Evolutionary conservation across 37 sponge, comb jelly and placozoan species (phyloP).

Genomic region (Crambe crambe): DNA sequence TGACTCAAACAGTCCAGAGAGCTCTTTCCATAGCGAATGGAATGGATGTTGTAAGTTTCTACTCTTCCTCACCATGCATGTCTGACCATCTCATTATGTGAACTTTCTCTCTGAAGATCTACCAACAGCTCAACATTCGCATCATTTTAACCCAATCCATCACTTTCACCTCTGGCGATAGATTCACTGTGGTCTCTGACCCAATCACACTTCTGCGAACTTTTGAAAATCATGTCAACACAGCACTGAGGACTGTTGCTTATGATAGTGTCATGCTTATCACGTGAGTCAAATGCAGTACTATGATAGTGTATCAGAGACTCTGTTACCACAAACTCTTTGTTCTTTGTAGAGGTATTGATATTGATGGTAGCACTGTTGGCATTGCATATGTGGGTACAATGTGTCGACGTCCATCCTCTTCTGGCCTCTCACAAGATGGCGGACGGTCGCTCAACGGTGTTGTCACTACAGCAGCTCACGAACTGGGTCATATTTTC

Average conservation of each 20-base stretch:
- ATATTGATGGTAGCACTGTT: constrained; percentile 25
- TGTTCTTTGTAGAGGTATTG: constrained; percentile 32
- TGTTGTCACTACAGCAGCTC: constrained; percentile 63
- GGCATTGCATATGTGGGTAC: constrained; percentile 55
- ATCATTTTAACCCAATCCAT: constrained; percentile 45
- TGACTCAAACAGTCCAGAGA: constrained; percentile 24
- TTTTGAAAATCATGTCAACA: constrained; percentile 24
- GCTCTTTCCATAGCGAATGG: constrained; percentile 31
- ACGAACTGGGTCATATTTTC: constrained; percentile 81
- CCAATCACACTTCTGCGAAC: constrained; percentile 6
- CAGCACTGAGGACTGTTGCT: neutral
- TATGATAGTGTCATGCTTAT: constrained; percentile 51
- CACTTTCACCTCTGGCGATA: constrained; percentile 53
- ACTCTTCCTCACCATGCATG: neutral
- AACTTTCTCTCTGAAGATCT: constrained; percentile 32
- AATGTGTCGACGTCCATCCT: constrained; percentile 35
- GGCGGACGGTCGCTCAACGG: constrained; percentile 12
- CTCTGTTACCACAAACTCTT: neutral
- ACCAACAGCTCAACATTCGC: constrained; percentile 28
- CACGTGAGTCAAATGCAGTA: constrained; percentile 62
- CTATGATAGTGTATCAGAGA: no score
- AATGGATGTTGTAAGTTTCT: constrained; percentile 29
- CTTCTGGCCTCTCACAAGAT: constrained; percentile 49
- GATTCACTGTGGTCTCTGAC: constrained; percentile 39
- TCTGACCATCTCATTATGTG: neutral